Conservation (phyloP, 1,140 invertebrate genomes). For the Paracyclopina nana region DNA sequence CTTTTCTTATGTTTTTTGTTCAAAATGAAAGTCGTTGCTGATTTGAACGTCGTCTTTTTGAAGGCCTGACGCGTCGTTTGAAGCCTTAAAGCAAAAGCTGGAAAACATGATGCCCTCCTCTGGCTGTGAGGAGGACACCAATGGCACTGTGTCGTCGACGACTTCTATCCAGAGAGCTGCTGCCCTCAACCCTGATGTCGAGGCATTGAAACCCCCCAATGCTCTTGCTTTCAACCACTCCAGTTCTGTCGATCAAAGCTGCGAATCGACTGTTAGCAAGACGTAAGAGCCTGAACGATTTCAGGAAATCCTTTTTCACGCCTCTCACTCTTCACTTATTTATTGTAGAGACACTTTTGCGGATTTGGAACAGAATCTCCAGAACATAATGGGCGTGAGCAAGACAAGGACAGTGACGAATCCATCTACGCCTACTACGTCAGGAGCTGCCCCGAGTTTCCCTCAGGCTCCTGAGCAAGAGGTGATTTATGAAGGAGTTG, state of each 20-base stretch:
- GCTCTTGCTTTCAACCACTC: not conserved
- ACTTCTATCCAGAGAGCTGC: not conserved
- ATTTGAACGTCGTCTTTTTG: not conserved
- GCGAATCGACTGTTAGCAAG: not conserved
- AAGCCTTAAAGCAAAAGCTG: not conserved
- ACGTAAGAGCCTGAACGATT: not conserved
- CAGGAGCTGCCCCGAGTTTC: not conserved
- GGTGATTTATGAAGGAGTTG: not conserved
- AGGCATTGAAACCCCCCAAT: not conserved
- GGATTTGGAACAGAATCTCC: slow-evolving; percentile 11
- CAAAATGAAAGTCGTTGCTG: not conserved
- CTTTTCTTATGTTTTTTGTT: not conserved
- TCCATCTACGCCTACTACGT: not conserved
- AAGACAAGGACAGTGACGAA: not conserved
- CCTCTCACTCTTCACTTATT: not conserved
- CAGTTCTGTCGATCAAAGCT: not conserved
- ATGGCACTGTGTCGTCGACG: not conserved
- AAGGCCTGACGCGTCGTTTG: not conserved
- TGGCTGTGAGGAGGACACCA: not conserved
- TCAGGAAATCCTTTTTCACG: not conserved
- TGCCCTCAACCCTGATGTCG: too few species aligned
- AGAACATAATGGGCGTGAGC: slow-evolving; percentile 10
- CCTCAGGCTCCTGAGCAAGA: not conserved
- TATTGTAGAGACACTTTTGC: not conserved
- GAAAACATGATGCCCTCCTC: not conserved